Evolutionary conservation across 1,140 invertebrate species (phyloP), one percentile per base, ranked within the genome.

Genomic region (Aphidius gifuensis): DNA sequence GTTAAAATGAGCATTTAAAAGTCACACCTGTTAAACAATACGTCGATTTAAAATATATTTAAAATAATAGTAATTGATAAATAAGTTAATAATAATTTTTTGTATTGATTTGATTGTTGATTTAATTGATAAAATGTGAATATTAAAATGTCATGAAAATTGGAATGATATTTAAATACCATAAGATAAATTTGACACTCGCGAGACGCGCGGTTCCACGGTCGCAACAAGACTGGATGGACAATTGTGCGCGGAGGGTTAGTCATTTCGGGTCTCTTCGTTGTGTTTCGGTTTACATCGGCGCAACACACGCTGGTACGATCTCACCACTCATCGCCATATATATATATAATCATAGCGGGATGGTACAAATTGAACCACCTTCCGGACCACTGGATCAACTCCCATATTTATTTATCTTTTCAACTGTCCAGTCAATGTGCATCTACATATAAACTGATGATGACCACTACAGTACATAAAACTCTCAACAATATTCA

Each of bases 181-280:
- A 32, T 32, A 32, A 51, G 62, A 59, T 60, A 54, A 56, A 58
- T 60, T 46, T 65, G 60, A 60, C 62, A 65, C 66, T 48, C 8
- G 48, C 71, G 71, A 70, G 62, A 65, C 69, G 59, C 67, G 61
- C 71, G 50, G 56, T 64, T 44, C 64, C 68, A 70, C 74, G 72
- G 67, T 75, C 74, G 74, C 68, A 72, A 72, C 72, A 72, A 68
- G 68, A 77, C 75, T 77, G 72, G 71, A 73, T 75, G 66, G 69
- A 69, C 46, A 56, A 65, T 61, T 62, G 71, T 67, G 66, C 67
- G 68, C 65, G 58, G 71, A 74, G 73, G 72, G 70, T 71, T 71
- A 62, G 71, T 68, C 68, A 62, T 67, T 67, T 75, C 71, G 72
- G 68, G 42, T 32, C 55, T 57, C 62, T 56, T 73, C 73, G 72